These are phyloP conservation scores for Drosophila tsacasi DNA, from an alignment of 1,140 invertebrate genomes.

Conservation along the genomic window DNA sequence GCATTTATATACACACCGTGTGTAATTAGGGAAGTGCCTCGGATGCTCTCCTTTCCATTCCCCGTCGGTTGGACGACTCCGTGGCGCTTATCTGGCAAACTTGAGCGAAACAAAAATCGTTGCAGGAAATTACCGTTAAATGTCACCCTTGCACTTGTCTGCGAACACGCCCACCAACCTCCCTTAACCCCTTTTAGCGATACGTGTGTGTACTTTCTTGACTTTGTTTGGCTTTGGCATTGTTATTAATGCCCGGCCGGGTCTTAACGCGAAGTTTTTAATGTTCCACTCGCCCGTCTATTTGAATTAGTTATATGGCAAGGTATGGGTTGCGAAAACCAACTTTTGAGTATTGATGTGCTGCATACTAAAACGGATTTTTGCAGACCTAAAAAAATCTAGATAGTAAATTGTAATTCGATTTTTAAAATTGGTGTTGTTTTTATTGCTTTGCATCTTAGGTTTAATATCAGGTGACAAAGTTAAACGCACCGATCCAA, in stretches of 20 bases:
- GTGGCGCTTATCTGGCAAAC: constrained; percentile 62
- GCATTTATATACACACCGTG: constrained; percentile 66
- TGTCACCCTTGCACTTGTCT: constrained; percentile 68
- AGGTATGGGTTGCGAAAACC: constrained; percentile 3
- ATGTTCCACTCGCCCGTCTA: constrained; percentile 35
- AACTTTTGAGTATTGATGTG: background rate
- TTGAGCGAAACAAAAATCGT: constrained; percentile 55
- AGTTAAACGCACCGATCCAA: background rate
- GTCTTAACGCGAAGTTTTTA: constrained; percentile 46
- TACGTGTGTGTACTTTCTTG: constrained; percentile 38
- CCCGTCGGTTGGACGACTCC: constrained; percentile 26
- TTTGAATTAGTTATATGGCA: constrained; percentile 28
- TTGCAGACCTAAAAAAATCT: background rate
- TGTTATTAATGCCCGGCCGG: constrained; percentile 47
- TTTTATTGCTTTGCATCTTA: background rate
- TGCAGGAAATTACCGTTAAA: constrained; percentile 74
- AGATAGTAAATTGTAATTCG: background rate
- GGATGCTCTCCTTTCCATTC: constrained; percentile 46
- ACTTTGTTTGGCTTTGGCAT: constrained; percentile 41
- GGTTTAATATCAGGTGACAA: background rate
- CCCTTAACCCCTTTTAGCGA: constrained; percentile 15
- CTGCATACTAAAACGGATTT: background rate
- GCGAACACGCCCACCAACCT: background rate
- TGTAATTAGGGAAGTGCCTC: constrained; percentile 78
- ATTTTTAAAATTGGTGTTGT: background rate